Evolutionary conservation across 2,888 invertebrate genomes (phyloP), one percentile per base, ranked within the genome.

Genomic region (Lepetodrilus schrolli): DNA sequence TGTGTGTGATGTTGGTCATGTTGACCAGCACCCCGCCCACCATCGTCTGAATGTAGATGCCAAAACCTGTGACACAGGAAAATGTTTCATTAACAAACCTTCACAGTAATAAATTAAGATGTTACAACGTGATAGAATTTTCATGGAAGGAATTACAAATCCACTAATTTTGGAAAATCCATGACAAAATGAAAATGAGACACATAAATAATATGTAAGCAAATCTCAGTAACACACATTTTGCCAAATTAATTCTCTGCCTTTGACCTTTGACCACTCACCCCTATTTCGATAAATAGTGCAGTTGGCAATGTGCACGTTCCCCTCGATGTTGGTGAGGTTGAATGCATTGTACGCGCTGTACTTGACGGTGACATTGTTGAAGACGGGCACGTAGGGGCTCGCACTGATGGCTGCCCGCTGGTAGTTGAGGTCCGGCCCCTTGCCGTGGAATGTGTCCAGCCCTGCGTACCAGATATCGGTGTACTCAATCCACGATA

Each of bases 341-440:
- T 87, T 87, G 58, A 87, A 72, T 0, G 80, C 99, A 87, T 97
- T 97, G 89, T 95, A 96, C 1, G 98, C 98, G 8, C 96, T 96
- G 90, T 95, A 94, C 50, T 94, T 93, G 81, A 99, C 93, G 80
- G 95, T 94, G 74, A 98, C 92, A 83, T 95, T 93, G 83, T 95
- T 93, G 93, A 99, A 94, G 70, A 94, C 92, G 0, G 99, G 99
- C 0, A 98, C 96, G 36, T 82, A 81, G 0, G 90, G 90, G 73
- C 88, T 88, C 21, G 90, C 90, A 70, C 88, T 85, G 50, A 90
- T 82, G 0, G 90, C 86, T 13, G 89, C 90, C 43, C 84, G 83
- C 1, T 86, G 88, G 73, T 84, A 78, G 65, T 85, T 82, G 1
- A 78, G 73, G 1, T 78, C 75, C 20, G 37, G 48, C 21, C 76